Evolutionary conservation across 2,113 vertebrate genomes (phyloP).

Genomic region (Paracanthobrama guichenoti): DNA sequence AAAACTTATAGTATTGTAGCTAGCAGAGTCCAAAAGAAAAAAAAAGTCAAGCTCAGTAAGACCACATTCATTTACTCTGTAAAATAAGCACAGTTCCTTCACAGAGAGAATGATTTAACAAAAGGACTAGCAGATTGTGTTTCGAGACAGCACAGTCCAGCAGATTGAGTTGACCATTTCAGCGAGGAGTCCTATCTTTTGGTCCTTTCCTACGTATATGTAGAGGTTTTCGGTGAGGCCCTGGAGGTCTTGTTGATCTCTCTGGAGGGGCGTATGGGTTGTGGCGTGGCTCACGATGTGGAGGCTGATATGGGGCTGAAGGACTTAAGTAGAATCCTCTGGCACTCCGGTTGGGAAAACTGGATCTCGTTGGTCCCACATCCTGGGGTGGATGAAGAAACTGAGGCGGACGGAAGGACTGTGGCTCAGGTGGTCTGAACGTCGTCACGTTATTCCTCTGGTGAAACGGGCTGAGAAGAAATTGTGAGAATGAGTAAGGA

Average conservation of each 20-base stretch:
- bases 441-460: neutral
- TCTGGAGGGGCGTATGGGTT: too few relatives aligned
- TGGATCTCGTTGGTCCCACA: neutral
- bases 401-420: neutral
- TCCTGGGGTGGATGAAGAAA: neutral
- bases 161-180: neutral
- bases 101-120: neutral
- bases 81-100: neutral
- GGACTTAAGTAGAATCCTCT: neutral
- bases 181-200: neutral
- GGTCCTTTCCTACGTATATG: neutral
- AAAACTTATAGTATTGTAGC: neutral
- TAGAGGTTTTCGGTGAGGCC: neutral
- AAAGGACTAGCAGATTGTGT: neutral
- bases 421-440: neutral
- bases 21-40: neutral
- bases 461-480: slow-evolving; percentile 24
- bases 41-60: neutral
- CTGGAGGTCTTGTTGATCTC: neutral
- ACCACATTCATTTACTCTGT: neutral
- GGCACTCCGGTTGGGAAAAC: neutral
- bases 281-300: neutral
- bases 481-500: neutral
- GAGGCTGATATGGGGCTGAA: neutral
- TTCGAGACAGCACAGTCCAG: neutral